Evolutionary conservation across 1,140 invertebrate species (phyloP), one percentile per base, ranked within the genome.

Genomic region (Laodelphax striatellus): DNA sequence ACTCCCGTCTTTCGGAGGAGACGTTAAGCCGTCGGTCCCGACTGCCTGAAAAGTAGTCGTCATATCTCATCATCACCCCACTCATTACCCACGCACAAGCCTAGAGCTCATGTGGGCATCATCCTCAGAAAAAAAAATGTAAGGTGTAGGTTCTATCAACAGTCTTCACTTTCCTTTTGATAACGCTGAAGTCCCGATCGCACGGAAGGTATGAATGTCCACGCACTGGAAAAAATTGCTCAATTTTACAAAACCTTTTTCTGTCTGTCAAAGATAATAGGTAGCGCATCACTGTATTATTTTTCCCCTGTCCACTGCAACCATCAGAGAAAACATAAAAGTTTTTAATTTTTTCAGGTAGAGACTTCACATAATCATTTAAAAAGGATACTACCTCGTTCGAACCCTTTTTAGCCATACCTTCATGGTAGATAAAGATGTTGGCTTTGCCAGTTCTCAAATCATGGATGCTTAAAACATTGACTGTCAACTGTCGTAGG

Each of bases 201-300:
- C 62, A 65, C 3, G 61, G 57, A 28, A 65, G 57, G 55, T n/a
- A n/a, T n/a, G n/a, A 64, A 21, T 64, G 63, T 17, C 57, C 57
- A 11, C 63, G 10, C 8, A 44, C 58, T 19, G 61, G 63, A 56
- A 64, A 65, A 28, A 34, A 56, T 21, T 63, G 60, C 22, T 43
- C 28, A 43, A 63, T 65, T 52, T 55, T 60, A 13, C 60, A 24
- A 52, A 65, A 63, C 21, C 21, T 16, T 43, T 38, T 41, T 16
- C 38, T 60, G 13, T 53, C 3, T 22, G 44, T 50, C 24, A 64
- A 53, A 11, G 52, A 28, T n/a, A 63, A 50, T 14, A 64, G 46
- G 31, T 46, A 63, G 21, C 52, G 55, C 13, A 63, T 24, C 54
- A 64, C 16, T 16, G 60, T 56, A 44, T 64, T 54, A 46, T 63